Base-by-base conservation (phyloP, 2,113 vertebrate species). In the Hippocampus mohnikei region DNA sequence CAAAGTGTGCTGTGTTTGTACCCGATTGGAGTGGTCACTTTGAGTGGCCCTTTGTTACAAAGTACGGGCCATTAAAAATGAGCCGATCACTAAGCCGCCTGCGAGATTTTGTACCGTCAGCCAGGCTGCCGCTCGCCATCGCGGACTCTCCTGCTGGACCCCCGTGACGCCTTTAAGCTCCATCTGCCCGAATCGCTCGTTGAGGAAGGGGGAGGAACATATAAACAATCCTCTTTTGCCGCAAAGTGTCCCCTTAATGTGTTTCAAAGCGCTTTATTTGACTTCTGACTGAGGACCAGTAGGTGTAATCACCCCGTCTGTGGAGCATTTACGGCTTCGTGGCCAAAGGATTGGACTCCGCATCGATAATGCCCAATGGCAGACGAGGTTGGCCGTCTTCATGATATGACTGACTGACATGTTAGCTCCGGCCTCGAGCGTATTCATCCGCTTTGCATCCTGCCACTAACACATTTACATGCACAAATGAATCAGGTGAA, bases 171-270 rank as follows among this genome's bases (percentile, higher is more conserved):
- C 71, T 85, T 84, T 87, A 88, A 88, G 89, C 88, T 78, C 81
- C 85, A 84, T 87, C 87, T 88, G 82, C 85, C 76, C 83, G 70
- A 76, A 79, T 82, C 78, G 80, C 75, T 80, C 75, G 80, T 85
- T 75, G 84, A 66, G n/a, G 71, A 71, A 72, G 67, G 66, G 58
- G 75, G 74, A 29, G 77, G 80, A 87, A 78, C 70, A 78, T 66
- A 67, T 29, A 48, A 70, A 63, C 72, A 88, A 84, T 88, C 79
- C 82, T 81, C 79, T 86, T 85, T 75, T 74, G 81, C 76, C 82
- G 79, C 29, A 29, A 29, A 29, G 82, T 83, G 71, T 73, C 77
- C 74, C 61, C 59, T 75, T 72, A 46, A 72, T 77, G 69, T 74
- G 74, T 81, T 80, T 77, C 80, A 86, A 83, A 81, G 74, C 80